Evolutionary conservation across 2,797 vertebrate genomes (phyloP), one percentile per base, ranked within the genome.

Genomic region (Sebastes oblongus): DNA sequence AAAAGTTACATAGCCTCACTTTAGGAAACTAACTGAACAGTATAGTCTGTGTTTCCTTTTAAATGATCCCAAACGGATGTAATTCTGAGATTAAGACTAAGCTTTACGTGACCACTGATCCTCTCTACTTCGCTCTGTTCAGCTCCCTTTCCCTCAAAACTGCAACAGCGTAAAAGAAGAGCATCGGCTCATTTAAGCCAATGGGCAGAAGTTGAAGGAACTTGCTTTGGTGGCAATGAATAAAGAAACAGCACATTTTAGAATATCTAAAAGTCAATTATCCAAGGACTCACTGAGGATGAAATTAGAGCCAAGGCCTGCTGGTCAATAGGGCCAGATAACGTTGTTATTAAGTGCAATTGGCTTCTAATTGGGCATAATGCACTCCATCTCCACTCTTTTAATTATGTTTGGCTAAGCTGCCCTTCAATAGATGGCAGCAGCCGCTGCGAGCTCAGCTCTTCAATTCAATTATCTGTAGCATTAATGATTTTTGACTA

Each of bases 341-440:
- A 90, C 73, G 27, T 87, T 91, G 89, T 95, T 94, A 93, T 93
- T 93, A 89, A 92, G 83, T 88, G 91, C 93, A 93, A 95, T 93
- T 94, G 93, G 85, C 90, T 94, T 93, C 94, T 94, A 95, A 95
- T 94, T 94, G 93, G 79, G 77, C 87, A 85, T 93, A 93, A 95
- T 92, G 92, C 91, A 93, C 91, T 94, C 88, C 86, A 91, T 94
- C 91, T 91, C 87, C 71, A 89, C 86, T 94, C 87, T 91, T 93
- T 91, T 94, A 94, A 95, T 95, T 94, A 92, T 90, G 91, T 93
- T 91, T 93, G 90, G 84, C 86, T 89, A 90, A 93, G 90, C 88
- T 80, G 90, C 83, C 90, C 84, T 92, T 93, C 90, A 92, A 90
- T 93, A 88, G 87, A 90, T 90, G 88, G 88, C 89, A 88, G 84